These are phyloP conservation scores for Leptoteleia sp. DNA, from an alignment of 1,140 invertebrate species.

Conservation along the genomic window DNA sequence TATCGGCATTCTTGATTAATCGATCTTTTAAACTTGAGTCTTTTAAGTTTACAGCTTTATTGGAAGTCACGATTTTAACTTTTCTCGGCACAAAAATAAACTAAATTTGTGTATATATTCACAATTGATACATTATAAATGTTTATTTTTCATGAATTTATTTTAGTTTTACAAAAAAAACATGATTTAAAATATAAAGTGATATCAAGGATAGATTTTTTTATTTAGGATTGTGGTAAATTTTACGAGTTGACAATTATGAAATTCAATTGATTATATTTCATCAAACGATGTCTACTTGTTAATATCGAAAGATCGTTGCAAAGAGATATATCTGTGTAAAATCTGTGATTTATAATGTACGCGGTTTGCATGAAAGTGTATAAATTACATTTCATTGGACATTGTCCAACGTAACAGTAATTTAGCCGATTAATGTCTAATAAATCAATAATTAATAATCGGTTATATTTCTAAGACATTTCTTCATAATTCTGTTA, in stretches of 20 bases:
- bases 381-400: constrained; percentile 43
- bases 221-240: no score
- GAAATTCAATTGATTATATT: constrained; percentile 18
- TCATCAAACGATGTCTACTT: constrained; percentile 12
- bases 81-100: no score
- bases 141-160: no score
- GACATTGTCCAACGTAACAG: constrained; percentile 27
- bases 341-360: constrained; percentile 62
- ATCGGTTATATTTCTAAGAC: constrained; percentile 46
- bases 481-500: constrained; percentile 51
- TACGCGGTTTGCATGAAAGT: constrained; percentile 48
- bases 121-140: no score
- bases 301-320: constrained; percentile 28
- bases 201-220: no score
- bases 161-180: no score
- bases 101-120: no score
- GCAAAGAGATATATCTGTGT: constrained; percentile 43
- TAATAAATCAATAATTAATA: constrained; percentile 38
- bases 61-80: not conserved
- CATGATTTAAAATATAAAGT: no score
- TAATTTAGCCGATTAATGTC: constrained; percentile 43
- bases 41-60: no score
- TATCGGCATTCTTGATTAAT: constrained; percentile 10
- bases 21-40: no score
- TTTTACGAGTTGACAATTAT: no score